Base-by-base conservation (phyloP, 2,888 invertebrate species). In the Cosmia trapezina region DNA sequence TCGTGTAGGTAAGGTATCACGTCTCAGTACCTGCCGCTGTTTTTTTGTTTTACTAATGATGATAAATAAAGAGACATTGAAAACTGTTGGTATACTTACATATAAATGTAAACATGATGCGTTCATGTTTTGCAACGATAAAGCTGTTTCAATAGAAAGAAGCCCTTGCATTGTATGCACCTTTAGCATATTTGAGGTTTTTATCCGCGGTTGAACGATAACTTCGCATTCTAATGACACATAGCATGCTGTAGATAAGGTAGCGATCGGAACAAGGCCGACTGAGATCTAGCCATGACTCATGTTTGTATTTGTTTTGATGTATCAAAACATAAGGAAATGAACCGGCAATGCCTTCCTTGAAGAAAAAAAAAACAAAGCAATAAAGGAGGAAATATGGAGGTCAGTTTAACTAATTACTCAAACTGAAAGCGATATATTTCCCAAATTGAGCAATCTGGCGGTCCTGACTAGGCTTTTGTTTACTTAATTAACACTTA, bases 161-260 rank as follows among this genome's bases (percentile, higher is more conserved):
- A 78, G 22, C 45, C 56, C 41, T 37, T 43, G 28, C 19, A 64
- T 67, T 81, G 54, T 45, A 54, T 54, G 41, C 67, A 41, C 12
- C 37, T 45, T n/a, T 12, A 43, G 60, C 28, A 47, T 43, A 70
- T 64, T 53, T 70, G 45, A 45, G 7, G 49, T 53, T 65, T 60
- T 65, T 57, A 70, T 62, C 43, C 12, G 60, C 47, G 22, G 45
- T 65, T 66, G 33, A 68, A 70, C 61, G 59, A 73, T 76, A 43
- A 73, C 68, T 83, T 56, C 9, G 54, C 63, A 84, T 85, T 72
- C 49, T 68, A 81, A 75, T 77, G 75, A 73, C 57, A 78, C 83
- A 83, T 81, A 80, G 81, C 77, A 68, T 73, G 64, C 49, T 70
- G 57, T 62, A 83, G 88, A 88, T 88, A 89, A 89, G 82, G 74